These are phyloP conservation scores for Chondrilla cf. caribensis DNA, from an alignment of 37 sponge, comb jelly and placozoan genomes.

Conservation along the genomic window DNA sequence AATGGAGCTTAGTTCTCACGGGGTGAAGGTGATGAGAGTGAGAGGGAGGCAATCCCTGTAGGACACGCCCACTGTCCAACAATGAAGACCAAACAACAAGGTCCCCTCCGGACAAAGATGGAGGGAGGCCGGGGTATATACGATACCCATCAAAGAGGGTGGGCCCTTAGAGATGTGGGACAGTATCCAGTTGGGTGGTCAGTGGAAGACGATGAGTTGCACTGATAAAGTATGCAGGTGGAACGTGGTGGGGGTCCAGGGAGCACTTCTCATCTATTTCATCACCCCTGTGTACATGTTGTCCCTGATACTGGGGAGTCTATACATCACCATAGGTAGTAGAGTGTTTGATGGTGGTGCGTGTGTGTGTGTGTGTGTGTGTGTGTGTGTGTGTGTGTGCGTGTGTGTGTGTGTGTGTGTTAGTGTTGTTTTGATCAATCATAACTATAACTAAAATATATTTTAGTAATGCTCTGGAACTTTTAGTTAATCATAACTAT, in stretches of 20 bases:
- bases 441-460: no score
- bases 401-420: no score
- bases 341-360: no score
- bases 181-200: slow-evolving; percentile 77
- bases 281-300: slow-evolving; percentile 49
- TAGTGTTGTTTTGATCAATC: no score
- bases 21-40: slow-evolving; percentile 27
- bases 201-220: slow-evolving; percentile 93
- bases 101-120: slow-evolving; percentile 91
- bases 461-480: no score
- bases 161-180: slow-evolving; percentile 77
- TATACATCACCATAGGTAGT: slow-evolving; percentile 95
- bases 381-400: no score
- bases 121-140: slow-evolving; percentile 94
- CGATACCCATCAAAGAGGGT: slow-evolving; percentile 70
- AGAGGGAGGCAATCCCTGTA: slow-evolving; percentile 34
- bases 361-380: no score
- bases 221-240: slow-evolving; percentile 92
- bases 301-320: slow-evolving; percentile 83
- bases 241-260: slow-evolving; percentile 94
- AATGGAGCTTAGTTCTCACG: slow-evolving; percentile 91
- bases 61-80: slow-evolving; percentile 63
- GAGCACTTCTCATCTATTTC: slow-evolving; percentile 84
- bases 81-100: slow-evolving; percentile 72
- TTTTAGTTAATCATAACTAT: no score